phyloP scores from a whole-genome alignment of 2,797 vertebrate species.

The Tamandua tetradactyla region DNA sequence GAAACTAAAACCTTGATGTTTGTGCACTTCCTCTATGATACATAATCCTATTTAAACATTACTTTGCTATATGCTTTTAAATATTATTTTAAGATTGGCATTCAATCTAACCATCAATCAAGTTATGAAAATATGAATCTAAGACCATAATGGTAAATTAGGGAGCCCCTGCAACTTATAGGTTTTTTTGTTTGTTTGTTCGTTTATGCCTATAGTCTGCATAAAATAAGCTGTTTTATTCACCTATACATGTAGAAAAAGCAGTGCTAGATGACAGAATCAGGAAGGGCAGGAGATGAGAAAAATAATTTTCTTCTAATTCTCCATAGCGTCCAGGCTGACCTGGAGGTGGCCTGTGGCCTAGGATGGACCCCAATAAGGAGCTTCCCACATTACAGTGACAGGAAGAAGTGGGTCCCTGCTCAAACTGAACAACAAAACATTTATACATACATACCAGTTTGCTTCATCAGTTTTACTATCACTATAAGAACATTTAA shows the following conservation, averaged over 20 bases:
- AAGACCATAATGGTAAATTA: constrained; percentile 23
- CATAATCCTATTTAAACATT: constrained; percentile 9
- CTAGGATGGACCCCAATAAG: not conserved
- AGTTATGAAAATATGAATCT: constrained; percentile 11
- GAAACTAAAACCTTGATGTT: not conserved
- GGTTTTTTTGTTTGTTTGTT: not conserved
- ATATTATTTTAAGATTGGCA: constrained; percentile 43
- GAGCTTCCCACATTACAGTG: not conserved
- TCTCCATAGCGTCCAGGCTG: not conserved
- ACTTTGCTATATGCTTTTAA: constrained; percentile 31
- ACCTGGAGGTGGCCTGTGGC: not conserved
- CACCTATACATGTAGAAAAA: not conserved
- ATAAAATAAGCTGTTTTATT: constrained; percentile 26
- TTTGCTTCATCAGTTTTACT: constrained; percentile 4
- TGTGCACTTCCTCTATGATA: not conserved
- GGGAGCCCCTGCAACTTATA: constrained; percentile 20
- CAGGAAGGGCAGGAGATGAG: not conserved
- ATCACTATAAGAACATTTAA: not conserved
- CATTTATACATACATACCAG: not conserved
- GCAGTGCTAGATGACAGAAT: not conserved
- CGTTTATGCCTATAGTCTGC: not conserved
- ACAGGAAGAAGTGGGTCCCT: not conserved
- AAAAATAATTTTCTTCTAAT: not conserved
- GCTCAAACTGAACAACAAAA: not conserved
- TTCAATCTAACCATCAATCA: not conserved